Conservation (phyloP, 1,140 invertebrate species). For the Caligus rogercresseyi region DNA sequence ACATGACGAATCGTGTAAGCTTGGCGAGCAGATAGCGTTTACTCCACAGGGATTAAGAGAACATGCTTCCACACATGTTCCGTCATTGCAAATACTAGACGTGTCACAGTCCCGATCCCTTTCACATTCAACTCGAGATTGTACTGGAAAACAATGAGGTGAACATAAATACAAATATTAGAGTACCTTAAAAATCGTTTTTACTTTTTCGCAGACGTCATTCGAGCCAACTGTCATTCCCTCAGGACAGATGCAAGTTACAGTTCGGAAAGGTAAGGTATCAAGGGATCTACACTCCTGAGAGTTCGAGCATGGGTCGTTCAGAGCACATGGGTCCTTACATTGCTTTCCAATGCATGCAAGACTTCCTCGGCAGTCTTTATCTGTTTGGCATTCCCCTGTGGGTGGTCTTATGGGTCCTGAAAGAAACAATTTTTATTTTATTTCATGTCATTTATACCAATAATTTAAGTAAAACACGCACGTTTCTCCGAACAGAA, state of each 20-base stretch:
- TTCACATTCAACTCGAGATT: conserved; percentile 41
- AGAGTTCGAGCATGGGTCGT: conserved; percentile 22
- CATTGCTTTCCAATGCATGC: conserved; percentile 24
- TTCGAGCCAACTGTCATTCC: neutral
- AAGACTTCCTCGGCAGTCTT: conserved; percentile 22
- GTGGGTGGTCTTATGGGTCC: neutral
- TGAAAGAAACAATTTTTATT: neutral
- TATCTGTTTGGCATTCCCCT: conserved; percentile 30
- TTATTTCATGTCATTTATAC: neutral
- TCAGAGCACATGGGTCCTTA: conserved; percentile 22
- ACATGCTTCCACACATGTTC: conserved; percentile 38
- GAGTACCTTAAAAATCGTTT: no score
- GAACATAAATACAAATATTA: neutral
- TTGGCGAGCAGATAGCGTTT: conserved; percentile 24
- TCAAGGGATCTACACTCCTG: conserved; percentile 50
- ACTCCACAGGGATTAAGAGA: conserved; percentile 24
- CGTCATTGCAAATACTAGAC: conserved; percentile 39
- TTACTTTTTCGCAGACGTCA: neutral
- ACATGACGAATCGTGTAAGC: conserved; percentile 23
- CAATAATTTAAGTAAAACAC: no score
- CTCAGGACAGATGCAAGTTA: conserved; percentile 7
- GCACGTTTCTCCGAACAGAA: neutral
- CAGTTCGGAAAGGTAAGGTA: conserved; percentile 57
- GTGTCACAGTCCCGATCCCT: conserved; percentile 34
- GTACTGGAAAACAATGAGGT: neutral